Evolutionary conservation across 2,888 invertebrate genomes (phyloP).

Genomic region (Drepanosiphum platanoidis): DNA sequence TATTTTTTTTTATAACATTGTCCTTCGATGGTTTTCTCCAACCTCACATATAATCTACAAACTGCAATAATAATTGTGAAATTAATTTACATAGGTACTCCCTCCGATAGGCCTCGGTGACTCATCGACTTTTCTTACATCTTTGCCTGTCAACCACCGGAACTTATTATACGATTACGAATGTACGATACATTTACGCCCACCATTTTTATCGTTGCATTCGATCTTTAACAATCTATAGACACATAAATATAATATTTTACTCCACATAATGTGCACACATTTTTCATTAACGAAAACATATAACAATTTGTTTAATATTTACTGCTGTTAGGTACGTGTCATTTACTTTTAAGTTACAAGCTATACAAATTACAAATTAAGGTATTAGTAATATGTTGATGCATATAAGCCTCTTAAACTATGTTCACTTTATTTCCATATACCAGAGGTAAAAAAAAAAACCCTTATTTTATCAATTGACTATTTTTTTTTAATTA

Average conservation of each 20-base stretch:
- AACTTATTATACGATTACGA: not conserved
- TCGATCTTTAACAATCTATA: not conserved
- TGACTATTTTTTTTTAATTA: too few relatives aligned
- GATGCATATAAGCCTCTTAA: not conserved
- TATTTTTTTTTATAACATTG: conserved; percentile 21
- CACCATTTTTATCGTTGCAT: not conserved
- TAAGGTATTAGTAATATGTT: not conserved
- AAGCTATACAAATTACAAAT: not conserved
- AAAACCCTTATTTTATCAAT: too few relatives aligned
- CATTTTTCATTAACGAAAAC: not conserved
- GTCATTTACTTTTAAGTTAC: not conserved
- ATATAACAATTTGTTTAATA: not conserved
- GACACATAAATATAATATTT: not conserved
- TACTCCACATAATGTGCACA: not conserved
- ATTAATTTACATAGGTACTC: conserved; percentile 52
- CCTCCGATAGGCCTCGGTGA: conserved; percentile 7
- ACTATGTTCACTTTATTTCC: not conserved
- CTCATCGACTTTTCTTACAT: conserved; percentile 24
- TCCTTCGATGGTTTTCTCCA: conserved; percentile 26
- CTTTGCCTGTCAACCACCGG: conserved; percentile 11
- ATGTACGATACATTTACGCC: not conserved
- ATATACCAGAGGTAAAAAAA: not conserved
- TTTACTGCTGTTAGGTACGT: too few relatives aligned
- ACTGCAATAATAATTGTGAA: conserved; percentile 34
- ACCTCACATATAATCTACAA: not conserved